Evolutionary conservation across 2,888 invertebrate species (phyloP).

Genomic region (Lasioglossum villosulum): DNA sequence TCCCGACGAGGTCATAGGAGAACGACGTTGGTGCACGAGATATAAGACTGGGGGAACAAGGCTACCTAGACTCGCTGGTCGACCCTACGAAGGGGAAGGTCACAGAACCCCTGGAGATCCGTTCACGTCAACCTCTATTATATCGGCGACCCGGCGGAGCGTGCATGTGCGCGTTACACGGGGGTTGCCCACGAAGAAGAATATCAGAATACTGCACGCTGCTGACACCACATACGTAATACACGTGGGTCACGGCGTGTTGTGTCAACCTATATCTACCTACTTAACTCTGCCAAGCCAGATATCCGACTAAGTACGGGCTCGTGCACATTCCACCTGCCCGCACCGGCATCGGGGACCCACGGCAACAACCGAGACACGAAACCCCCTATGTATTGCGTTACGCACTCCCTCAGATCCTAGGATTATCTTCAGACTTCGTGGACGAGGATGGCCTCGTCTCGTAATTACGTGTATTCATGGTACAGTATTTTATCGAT

Average conservation of each 20-base stretch:
- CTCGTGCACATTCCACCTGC: slow-evolving; percentile 67
- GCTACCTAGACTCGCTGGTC: slow-evolving; percentile 45
- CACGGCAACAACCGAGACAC: not conserved
- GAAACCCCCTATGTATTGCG: not conserved
- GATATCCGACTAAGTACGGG: slow-evolving; percentile 48
- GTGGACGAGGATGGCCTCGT: not conserved
- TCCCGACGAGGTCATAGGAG: slow-evolving; percentile 43
- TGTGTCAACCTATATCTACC: slow-evolving; percentile 41
- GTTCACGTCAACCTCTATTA: slow-evolving; percentile 74
- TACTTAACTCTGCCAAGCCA: slow-evolving; percentile 45
- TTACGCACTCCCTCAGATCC: slow-evolving; percentile 25
- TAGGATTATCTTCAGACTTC: slow-evolving; percentile 3
- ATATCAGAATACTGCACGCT: slow-evolving; percentile 62
- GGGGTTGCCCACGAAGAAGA: slow-evolving; percentile 72
- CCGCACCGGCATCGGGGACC: slow-evolving; percentile 33
- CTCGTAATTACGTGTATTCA: not conserved
- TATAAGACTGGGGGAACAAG: slow-evolving; percentile 52
- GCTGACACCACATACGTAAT: slow-evolving; percentile 72
- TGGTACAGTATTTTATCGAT: too few relatives aligned
- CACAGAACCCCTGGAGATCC: slow-evolving; percentile 76
- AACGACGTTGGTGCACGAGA: slow-evolving; percentile 41
- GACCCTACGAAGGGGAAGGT: slow-evolving; percentile 73
- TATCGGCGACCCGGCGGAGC: slow-evolving; percentile 73
- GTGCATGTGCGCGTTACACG: slow-evolving; percentile 72
- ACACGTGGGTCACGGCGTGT: slow-evolving; percentile 68